A percentile compares a stretch with the other conserved stretches of the same genome.
These are phyloP conservation scores for Calliopsis andreniformis DNA, from an alignment of 1,140 invertebrate genomes.

Conservation along the genomic window DNA sequence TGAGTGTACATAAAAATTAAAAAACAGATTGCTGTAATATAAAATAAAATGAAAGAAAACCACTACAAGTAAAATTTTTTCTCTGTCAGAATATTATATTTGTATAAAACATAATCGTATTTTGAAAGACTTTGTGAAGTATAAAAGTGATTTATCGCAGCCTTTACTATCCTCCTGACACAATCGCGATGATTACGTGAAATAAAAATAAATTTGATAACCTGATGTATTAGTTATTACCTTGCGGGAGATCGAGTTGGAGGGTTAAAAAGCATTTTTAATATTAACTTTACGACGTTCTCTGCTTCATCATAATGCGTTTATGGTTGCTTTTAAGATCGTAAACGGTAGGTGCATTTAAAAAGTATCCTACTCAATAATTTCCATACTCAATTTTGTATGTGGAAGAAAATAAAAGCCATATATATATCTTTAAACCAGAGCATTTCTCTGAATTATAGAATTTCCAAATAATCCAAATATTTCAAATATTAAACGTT, in stretches of 20 bases:
- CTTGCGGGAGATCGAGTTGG: not conserved
- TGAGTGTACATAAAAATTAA: too few species aligned
- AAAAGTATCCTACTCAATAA: not conserved
- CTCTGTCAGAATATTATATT: not conserved
- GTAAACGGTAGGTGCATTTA: not conserved
- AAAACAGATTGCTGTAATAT: too few species aligned
- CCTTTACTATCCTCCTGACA: not conserved
- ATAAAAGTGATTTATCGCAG: not conserved
- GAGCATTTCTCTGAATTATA: not conserved
- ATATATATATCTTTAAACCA: not conserved
- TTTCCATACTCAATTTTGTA: not conserved
- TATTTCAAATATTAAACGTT: too few species aligned
- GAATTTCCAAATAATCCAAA: too few species aligned
- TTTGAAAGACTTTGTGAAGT: not conserved
- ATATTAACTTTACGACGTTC: not conserved
- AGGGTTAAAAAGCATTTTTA: constrained; percentile 3
- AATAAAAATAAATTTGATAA: not conserved
- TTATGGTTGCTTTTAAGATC: constrained; percentile 16
- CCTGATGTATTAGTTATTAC: constrained; percentile 2
- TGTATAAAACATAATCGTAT: not conserved
- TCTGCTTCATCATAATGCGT: not conserved
- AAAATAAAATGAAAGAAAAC: too few species aligned
- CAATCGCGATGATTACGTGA: not conserved
- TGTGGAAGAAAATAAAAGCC: too few species aligned
- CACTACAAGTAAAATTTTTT: not conserved